Evolutionary conservation across 2,797 vertebrate genomes (phyloP), one percentile per base, ranked within the genome.

Genomic region (Echiichthys vipera): DNA sequence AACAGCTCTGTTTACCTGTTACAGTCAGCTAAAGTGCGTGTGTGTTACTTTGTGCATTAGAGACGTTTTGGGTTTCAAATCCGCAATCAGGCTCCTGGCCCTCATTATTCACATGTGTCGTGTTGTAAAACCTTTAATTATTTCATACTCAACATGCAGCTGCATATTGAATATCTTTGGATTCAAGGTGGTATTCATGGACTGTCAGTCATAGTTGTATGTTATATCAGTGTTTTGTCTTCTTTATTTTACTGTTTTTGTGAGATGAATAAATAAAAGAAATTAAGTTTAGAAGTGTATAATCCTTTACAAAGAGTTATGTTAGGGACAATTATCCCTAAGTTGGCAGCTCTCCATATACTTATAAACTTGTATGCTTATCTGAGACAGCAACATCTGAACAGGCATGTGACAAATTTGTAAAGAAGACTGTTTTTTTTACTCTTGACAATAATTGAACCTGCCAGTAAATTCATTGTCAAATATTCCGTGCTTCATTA

Each of bases 41-140:
- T 67, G 56, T 49, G 63, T 62, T 20, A 24, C 3, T 17, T 14
- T 6, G 43, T 61, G 55, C 29, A 40, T 30, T 67, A 39, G 43
- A 56, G 22, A 69, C 40, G 34, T 63, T 70, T 65, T 84, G 37
- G 27, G 14, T 74, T 85, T 71, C 42, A 78, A 10, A 65, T 65
- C 29, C 20, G 22, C 57, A 71, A 70, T 89, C 71, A 55, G 69
- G 27, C 58, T 25, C 24, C 50, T 63, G 69, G 72, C 25, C 20
- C 46, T 70, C 36, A 58, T 74, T 66, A 59, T 54, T 71, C 47
- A 59, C 40, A 46, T 37, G 29, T 5, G 62, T 65, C 9, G 9
- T 59, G 65, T 58, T 57, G 6, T 63, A 40, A 71, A 66, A 64
- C 24, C 22, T 59, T 64, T 65, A 36, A 61, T 67, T 2, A 45